Base-by-base conservation (phyloP, 2,797 vertebrate genomes). In the Myotis daubentonii region DNA sequence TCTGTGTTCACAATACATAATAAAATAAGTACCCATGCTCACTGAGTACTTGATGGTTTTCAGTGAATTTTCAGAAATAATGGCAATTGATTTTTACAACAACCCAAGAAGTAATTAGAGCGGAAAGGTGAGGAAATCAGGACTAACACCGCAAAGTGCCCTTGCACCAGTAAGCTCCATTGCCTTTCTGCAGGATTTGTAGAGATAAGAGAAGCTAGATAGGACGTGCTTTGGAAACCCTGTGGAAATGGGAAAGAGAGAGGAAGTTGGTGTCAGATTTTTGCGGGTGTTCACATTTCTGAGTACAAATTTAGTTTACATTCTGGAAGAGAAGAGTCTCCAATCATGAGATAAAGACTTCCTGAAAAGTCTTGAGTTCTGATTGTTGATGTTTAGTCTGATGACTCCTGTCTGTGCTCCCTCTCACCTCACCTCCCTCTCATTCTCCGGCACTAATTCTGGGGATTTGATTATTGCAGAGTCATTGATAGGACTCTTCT, bases 11-110 rank as follows among this genome's bases (percentile, higher is more conserved):
- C 38, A 95, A 65, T 41, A 65, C 7, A 33, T 70, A 68, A 57
- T 79, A 60, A 84, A 92, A 76, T 66, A 84, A 93, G 87, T 30
- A 53, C 11, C 74, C 80, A 49, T 38, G 41, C 78, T 79, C 2
- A 8, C 20, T 79, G 30, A 30, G 47, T 53, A 51, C 47, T 82
- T 65, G 55, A 44, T 92, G 36, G 23, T 76, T 96, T 94, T 91
- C 12, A 1, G 36, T 47, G 57, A 76, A 38, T 92, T 96, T 95
- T 92, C 44, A 70, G 68, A 92, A 85, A 87, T 94, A 57, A 92
- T 80, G 66, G 70, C 87, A 71, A 55, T 72, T 62, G 72, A 75
- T 93, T 95, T 95, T 90, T 70, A n/a, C 91, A 55, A 88, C 70
- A 75, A 38, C 44, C 44, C n/a, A 20, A 71, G 80, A 28, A 28